phyloP scores from a whole-genome alignment of 2,888 invertebrate genomes.

The Pharmacophagus antenor region DNA sequence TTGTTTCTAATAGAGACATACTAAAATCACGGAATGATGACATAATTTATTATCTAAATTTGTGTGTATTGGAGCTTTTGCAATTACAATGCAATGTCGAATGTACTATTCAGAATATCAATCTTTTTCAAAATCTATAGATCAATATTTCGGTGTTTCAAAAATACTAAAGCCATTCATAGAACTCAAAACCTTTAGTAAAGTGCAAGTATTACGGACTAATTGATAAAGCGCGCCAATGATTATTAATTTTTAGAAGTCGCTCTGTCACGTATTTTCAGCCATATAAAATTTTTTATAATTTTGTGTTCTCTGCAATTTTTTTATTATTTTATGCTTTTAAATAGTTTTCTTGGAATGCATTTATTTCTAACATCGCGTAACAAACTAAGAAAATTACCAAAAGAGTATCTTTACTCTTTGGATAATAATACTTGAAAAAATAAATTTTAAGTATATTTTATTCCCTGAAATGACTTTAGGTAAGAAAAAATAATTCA shows the following conservation, averaged over 20 bases:
- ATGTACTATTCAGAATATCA: slow-evolving; percentile 1
- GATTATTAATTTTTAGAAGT: slow-evolving; percentile 5
- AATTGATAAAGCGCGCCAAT: slow-evolving; percentile 3
- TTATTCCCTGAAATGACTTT: no score
- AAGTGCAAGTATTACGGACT: slow-evolving; percentile 5
- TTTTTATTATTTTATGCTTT: no score
- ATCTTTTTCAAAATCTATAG: not conserved
- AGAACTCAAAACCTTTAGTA: slow-evolving; percentile 4
- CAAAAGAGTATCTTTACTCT: no score
- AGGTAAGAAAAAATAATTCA: no score
- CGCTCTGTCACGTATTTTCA: not conserved
- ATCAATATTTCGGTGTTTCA: not conserved
- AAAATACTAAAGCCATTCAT: slow-evolving; percentile 9
- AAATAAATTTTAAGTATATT: no score
- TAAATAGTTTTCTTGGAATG: no score
- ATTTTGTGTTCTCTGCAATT: not conserved
- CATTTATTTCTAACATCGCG: no score
- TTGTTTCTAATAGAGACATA: no score
- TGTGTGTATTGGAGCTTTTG: not conserved
- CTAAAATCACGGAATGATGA: no score
- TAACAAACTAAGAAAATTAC: no score
- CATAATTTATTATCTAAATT: not conserved
- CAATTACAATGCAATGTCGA: not conserved
- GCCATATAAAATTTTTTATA: not conserved
- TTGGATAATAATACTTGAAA: no score